phyloP scores from a whole-genome alignment of 2,113 vertebrate genomes.

The Pristiophorus japonicus region DNA sequence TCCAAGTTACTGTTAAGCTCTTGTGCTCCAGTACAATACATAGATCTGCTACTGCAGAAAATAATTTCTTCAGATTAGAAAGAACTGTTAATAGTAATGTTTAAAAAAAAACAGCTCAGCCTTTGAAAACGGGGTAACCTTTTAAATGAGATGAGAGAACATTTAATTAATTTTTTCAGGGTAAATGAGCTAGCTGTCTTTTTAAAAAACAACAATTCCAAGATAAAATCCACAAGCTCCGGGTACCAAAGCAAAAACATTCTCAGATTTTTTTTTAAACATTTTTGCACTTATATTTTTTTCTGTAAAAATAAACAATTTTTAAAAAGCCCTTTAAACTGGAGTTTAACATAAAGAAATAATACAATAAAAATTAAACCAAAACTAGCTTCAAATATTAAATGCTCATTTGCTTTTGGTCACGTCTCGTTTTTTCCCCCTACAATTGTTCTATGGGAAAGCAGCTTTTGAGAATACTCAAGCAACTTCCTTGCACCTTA shows the following conservation, averaged over 20 bases:
- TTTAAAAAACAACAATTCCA: neutral
- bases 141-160: neutral
- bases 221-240: slow-evolving; percentile 1
- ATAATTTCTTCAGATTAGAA: neutral
- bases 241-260: neutral
- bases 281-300: neutral
- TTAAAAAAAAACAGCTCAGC: neutral
- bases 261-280: slow-evolving; percentile 19
- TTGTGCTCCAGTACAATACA: neutral
- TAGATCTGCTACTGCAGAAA: neutral
- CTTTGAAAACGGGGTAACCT: neutral
- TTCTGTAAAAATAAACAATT: slow-evolving; percentile 35
- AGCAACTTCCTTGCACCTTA: neutral
- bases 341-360: slow-evolving; percentile 22
- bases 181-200: neutral
- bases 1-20: neutral
- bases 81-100: neutral
- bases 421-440: no score
- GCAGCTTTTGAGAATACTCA: neutral
- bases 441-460: neutral
- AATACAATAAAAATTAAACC: neutral
- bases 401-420: neutral
- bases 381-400: slow-evolving; percentile 4
- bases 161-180: neutral
- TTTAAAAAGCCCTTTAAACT: neutral